Evolutionary conservation across 2,113 vertebrate species (phyloP).

Genomic region (Seriola quinqueradiata): DNA sequence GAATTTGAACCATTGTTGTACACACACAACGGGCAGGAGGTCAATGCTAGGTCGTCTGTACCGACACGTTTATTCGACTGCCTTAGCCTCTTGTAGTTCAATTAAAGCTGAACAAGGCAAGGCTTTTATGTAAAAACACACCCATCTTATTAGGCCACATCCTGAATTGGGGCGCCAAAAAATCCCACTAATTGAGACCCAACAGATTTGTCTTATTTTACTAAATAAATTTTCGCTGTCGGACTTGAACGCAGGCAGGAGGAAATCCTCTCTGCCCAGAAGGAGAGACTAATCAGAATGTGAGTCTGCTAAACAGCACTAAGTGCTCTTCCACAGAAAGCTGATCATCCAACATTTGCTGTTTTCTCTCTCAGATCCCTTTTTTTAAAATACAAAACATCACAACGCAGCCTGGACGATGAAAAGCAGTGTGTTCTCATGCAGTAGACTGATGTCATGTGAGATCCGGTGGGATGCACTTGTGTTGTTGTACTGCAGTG

Average conservation of each 20-base stretch:
- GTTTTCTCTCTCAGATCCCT: not conserved
- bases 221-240: constrained; percentile 34
- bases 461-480: not conserved
- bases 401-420: not conserved
- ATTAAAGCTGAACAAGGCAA: constrained; percentile 8
- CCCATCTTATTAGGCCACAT: constrained; percentile 1
- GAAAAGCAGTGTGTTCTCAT: not conserved
- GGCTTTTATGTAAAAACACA: constrained; percentile 36
- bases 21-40: constrained; percentile 8
- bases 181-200: constrained; percentile 60
- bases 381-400: not conserved
- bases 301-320: constrained; percentile 25
- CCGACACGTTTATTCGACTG: constrained; percentile 10
- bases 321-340: constrained; percentile 24
- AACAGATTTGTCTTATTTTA: constrained; percentile 52
- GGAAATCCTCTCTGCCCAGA: constrained; percentile 23
- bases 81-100: not conserved
- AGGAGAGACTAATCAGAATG: constrained; percentile 32
- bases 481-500: not conserved
- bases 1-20: constrained; percentile 30
- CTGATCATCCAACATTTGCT: not conserved
- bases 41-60: constrained; percentile 28
- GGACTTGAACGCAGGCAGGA: constrained; percentile 1
- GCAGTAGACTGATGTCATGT: not conserved
- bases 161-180: not conserved